Conservation (phyloP, 2,888 invertebrate genomes). For the Danaus chrysippus region DNA sequence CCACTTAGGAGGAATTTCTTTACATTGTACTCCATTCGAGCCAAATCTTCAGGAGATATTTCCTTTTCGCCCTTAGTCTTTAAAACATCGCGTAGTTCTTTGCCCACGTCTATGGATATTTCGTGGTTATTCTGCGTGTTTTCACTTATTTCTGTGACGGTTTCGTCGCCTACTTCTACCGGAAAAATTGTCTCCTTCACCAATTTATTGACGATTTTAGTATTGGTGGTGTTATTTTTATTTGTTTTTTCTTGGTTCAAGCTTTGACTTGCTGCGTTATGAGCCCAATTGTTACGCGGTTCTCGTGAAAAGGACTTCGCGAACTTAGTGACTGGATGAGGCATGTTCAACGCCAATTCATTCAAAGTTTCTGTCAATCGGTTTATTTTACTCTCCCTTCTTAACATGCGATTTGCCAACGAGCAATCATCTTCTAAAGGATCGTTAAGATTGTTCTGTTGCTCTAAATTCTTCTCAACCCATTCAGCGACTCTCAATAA, state of each 20-base stretch:
- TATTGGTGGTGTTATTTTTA: constrained; percentile 36
- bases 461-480: constrained; percentile 83
- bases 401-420: constrained; percentile 50
- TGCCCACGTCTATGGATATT: constrained; percentile 46
- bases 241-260: constrained; percentile 41
- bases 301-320: constrained; percentile 58
- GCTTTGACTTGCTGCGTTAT: constrained; percentile 42
- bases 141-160: constrained; percentile 60
- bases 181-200: constrained; percentile 70
- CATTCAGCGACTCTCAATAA: constrained; percentile 86
- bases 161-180: constrained; percentile 61
- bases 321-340: constrained; percentile 71
- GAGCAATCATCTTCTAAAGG: constrained; percentile 65
- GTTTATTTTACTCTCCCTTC: constrained; percentile 60
- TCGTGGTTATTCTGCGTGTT: constrained; percentile 49
- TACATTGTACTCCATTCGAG: constrained; percentile 88
- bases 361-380: constrained; percentile 67
- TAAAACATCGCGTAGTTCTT: constrained; percentile 50
- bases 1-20: constrained; percentile 84
- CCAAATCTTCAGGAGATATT: constrained; percentile 79
- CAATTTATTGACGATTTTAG: constrained; percentile 52
- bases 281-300: constrained; percentile 53
- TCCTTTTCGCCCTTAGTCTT: constrained; percentile 59
- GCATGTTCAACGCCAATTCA: constrained; percentile 71
- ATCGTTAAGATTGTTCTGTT: constrained; percentile 68